A percentile compares a stretch with the other conserved stretches of the same genome.
Conservation (phyloP, 2,797 vertebrate species). For the Takifugu ocellatus region DNA sequence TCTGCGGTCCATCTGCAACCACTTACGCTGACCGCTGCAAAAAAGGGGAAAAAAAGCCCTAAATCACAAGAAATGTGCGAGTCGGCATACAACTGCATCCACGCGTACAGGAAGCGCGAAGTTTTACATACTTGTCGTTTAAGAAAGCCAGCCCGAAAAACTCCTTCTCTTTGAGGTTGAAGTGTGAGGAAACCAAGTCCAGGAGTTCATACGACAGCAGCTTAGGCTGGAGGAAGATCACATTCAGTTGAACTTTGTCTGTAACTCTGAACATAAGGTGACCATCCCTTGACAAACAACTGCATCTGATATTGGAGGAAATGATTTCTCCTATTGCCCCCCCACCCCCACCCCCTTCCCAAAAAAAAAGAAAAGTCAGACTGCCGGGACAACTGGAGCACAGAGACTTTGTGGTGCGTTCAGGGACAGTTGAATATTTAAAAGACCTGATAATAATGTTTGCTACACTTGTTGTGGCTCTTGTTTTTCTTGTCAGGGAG, state of each 20-base stretch:
- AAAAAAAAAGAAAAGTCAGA: not conserved
- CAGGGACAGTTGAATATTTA: not conserved
- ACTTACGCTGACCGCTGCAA: constrained; percentile 89
- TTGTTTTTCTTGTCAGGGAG: not conserved
- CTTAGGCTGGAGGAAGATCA: constrained; percentile 83
- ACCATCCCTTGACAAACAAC: not conserved
- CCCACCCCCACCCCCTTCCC: not conserved
- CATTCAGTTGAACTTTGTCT: not conserved
- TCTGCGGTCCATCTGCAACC: constrained; percentile 95
- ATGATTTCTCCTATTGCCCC: not conserved
- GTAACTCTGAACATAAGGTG: not conserved
- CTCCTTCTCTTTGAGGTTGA: constrained; percentile 98
- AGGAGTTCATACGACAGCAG: constrained; percentile 93
- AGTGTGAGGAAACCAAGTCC: constrained; percentile 96
- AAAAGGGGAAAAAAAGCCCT: not conserved
- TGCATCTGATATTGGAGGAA: not conserved
- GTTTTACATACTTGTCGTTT: constrained; percentile 88
- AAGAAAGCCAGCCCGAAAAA: constrained; percentile 95
- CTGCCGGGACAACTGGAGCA: not conserved
- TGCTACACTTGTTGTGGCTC: no score
- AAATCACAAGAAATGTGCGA: constrained; percentile 12
- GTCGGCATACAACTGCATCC: not conserved
- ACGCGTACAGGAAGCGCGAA: constrained; percentile 1
- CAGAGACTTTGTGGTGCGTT: not conserved
- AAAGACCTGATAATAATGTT: not conserved